Conservation (phyloP, 2,113 vertebrate species). For the Dicerorhinus sumatrensis region DNA sequence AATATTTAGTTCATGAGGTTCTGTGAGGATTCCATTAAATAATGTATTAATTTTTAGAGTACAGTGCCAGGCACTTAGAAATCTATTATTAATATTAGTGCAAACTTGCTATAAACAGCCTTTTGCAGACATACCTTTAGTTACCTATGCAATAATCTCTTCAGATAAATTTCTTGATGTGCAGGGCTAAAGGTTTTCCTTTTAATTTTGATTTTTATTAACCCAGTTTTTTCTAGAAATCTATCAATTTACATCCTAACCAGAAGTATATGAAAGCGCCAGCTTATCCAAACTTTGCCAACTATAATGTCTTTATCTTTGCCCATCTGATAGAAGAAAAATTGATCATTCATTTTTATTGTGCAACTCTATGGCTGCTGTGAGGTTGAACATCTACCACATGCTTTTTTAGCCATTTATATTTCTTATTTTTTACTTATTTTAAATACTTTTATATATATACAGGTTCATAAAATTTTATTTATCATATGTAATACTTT, state of each 20-base stretch:
- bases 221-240: neutral
- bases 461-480: neutral
- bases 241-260: neutral
- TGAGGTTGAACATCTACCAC: neutral
- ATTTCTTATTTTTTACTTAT: neutral
- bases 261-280: neutral
- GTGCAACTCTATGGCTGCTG: neutral
- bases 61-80: neutral
- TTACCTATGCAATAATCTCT: neutral
- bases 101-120: neutral
- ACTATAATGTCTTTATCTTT: slow-evolving; percentile 41
- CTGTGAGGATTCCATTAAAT: neutral
- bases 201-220: slow-evolving; percentile 31
- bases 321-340: neutral
- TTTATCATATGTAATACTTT: neutral
- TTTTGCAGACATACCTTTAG: neutral
- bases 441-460: slow-evolving; percentile 26
- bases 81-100: neutral
- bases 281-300: neutral
- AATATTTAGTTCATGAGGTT: neutral
- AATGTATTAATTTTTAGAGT: neutral
- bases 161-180: slow-evolving; percentile 19
- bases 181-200: neutral
- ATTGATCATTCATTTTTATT: neutral
- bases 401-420: neutral